Evolutionary conservation across 2,113 vertebrate genomes (phyloP).

Genomic region (Marcusenius ussheri): DNA sequence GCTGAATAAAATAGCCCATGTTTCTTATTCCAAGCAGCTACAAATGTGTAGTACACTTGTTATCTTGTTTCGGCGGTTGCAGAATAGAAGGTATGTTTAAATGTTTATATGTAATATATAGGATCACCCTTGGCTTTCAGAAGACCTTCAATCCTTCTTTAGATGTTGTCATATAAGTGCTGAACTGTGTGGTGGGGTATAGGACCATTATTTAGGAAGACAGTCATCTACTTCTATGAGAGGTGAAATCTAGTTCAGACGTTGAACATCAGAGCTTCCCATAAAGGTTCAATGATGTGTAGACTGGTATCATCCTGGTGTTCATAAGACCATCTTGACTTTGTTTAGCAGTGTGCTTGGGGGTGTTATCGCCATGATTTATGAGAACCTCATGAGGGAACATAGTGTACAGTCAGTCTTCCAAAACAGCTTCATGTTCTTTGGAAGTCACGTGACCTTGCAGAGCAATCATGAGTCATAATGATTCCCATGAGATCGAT

Average conservation of each 20-base stretch:
- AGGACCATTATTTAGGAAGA: not conserved
- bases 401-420: not conserved
- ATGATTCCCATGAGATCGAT: not conserved
- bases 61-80: not conserved
- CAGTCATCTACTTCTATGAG: not conserved
- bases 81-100: not conserved
- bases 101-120: not conserved
- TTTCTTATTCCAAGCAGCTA: not conserved
- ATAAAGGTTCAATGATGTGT: not conserved
- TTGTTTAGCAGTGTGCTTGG: not conserved
- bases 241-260: not conserved
- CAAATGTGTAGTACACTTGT: not conserved
- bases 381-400: not conserved
- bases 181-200: not conserved
- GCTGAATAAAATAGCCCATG: not conserved
- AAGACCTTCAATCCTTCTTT: not conserved
- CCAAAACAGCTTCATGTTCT: not conserved
- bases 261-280: not conserved
- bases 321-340: not conserved
- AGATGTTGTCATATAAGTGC: not conserved
- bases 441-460: not conserved
- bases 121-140: not conserved
- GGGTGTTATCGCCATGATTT: not conserved
- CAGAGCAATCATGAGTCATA: not conserved
- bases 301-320: not conserved